Base-by-base conservation (phyloP, 2,888 invertebrate species). In the Philereme vetulata region DNA sequence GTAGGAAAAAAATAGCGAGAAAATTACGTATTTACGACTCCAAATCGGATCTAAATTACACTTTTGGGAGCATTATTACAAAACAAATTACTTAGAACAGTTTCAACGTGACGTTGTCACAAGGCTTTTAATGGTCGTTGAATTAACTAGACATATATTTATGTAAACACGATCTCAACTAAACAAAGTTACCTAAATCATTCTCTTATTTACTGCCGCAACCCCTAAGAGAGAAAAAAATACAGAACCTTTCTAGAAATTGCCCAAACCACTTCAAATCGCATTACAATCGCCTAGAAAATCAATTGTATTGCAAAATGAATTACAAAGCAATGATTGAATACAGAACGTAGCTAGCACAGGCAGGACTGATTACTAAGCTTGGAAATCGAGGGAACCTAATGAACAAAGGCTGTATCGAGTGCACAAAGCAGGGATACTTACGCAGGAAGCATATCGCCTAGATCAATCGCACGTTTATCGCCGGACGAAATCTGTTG, bases 391-490 rank as follows among this genome's bases (percentile, higher is more conserved):
- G 51, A 63, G 48, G 51, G 71, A 71, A 68, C 75, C 75, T 73
- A 72, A 71, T 75, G 79, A 83, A 78, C 72, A 76, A 78, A 76
- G 72, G 76, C 78, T 76, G 72, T 72, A 73, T 73, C 70, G 72
- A 74, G 75, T 84, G 82, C 84, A 85, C 85, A 82, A 81, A 83
- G 82, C 77, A 74, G 78, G 82, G 82, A 85, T 84, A 90, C 89
- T 88, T 90, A 91, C 91, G 91, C 91, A 91, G 86, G 88, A 89
- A 86, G 84, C 89, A 77, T 91, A 91, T 91, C 91, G 75, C 65
- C 71, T 67, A 83, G 86, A 91, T 92, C 91, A 90, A 91, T 89
- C 87, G 86, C 60, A 74, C 71, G 81, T 82, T 88, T 92, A 91
- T 91, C 91, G 80, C 66, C 69, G 81, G 82, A 78, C 78, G 80